Evolutionary conservation across 2,797 vertebrate species (phyloP), one percentile per base, ranked within the genome.

Genomic region (Cossypha caffra): DNA sequence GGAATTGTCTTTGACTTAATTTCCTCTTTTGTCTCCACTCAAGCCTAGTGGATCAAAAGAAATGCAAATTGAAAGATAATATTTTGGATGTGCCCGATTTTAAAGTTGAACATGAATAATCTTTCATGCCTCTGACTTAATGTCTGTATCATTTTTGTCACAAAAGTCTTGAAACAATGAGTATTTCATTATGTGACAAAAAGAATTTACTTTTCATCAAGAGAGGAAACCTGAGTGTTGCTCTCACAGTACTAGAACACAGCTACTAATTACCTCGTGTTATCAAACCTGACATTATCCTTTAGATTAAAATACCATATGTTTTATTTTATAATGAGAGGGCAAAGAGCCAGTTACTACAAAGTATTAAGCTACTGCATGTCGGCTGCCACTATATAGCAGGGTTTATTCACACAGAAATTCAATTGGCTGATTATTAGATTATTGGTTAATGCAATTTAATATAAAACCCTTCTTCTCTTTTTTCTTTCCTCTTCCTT

Each of bases 21-120:
- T 91, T 96, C 54, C 52, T 93, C 50, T 79, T 71, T 90, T 92
- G 35, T 84, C 73, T 93, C 72, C 67, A 18, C n/a, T 66, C 43
- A 88, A 94, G 75, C 52, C 82, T 93, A 77, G 57, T 64, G 73
- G 85, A 94, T 95, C 73, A 94, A 96, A 94, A 92, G 74, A 81
- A 91, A 92, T 89, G 58, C 69, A 91, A 80, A 90, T 64, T 57
- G 47, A 90, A 95, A 88, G 63, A 82, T 77, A 93, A 67, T 89
- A 92, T 78, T 97, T 90, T 88, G 61, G 55, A 90, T 69, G 47
- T 72, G 72, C 50, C 72, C 48, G 26, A 90, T 93, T 80, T 88
- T 73, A 68, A 90, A 92, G 61, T 79, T 64, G 92, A 94, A 88
- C 33, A 47, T 33, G 47, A 61, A 51, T 73, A 63, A 93, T 77